Evolutionary conservation across 2,113 vertebrate species (phyloP).

Genomic region (Leucosticte australis): DNA sequence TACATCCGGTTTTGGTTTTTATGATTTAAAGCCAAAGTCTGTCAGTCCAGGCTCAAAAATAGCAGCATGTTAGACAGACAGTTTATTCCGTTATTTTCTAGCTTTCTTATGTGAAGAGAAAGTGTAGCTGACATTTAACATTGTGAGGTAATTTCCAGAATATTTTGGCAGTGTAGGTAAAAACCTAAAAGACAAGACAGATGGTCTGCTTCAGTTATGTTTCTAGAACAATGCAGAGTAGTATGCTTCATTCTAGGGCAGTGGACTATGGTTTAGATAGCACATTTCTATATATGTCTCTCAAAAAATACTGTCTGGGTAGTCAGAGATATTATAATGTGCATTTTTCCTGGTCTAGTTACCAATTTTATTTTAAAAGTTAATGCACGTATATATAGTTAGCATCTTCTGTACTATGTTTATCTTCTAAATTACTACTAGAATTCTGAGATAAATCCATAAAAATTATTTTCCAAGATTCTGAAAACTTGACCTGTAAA

Average conservation of each 20-base stretch:
- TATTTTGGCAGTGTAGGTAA: background rate
- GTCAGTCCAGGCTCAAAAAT: background rate
- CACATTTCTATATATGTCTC: background rate
- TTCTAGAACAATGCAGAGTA: background rate
- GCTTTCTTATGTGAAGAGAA: background rate
- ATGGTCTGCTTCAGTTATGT: background rate
- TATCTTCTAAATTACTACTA: background rate
- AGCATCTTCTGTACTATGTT: background rate
- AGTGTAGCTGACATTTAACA: background rate
- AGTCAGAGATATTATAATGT: background rate
- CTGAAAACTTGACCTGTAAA: background rate
- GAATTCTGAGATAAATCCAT: background rate
- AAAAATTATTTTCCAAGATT: background rate
- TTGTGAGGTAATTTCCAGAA: background rate
- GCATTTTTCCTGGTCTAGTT: background rate
- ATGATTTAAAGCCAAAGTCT: background rate
- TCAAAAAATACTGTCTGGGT: background rate
- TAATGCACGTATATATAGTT: background rate
- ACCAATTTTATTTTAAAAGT: background rate
- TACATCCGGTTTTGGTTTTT: background rate
- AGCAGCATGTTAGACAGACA: background rate
- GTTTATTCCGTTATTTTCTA: background rate
- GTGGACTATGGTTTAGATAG: background rate
- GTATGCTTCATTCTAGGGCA: background rate
- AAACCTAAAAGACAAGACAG: background rate